Conservation (phyloP, 2,888 invertebrate species). For the Acleris sparsana region DNA sequence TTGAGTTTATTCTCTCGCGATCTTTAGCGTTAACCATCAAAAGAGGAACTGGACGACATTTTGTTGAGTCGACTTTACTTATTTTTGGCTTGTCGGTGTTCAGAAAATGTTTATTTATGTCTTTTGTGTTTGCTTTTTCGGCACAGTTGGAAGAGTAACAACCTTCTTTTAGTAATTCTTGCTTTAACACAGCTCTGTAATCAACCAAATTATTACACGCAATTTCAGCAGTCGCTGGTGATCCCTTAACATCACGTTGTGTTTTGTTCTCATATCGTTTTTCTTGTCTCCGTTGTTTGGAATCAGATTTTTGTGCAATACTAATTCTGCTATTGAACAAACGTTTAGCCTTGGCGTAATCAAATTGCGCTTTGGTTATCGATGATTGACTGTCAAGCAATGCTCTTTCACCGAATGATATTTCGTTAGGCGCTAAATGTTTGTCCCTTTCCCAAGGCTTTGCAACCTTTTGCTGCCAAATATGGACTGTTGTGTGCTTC, state of each 20-base stretch:
- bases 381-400: slow-evolving; percentile 10
- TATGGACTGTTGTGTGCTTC: neutral
- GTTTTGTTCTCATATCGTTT: neutral
- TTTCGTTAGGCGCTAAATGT: neutral
- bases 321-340: slow-evolving; percentile 4
- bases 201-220: neutral
- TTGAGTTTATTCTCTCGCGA: neutral
- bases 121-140: neutral
- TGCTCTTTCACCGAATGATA: slow-evolving; percentile 1
- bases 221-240: neutral
- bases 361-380: slow-evolving; percentile 7
- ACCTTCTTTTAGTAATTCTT: neutral
- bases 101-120: no score
- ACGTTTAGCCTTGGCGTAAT: neutral
- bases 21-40: neutral
- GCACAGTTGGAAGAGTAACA: neutral
- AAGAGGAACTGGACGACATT: no score
- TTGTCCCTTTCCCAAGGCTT: neutral
- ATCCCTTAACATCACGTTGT: neutral
- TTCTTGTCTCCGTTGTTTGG: neutral
- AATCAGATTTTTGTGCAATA: neutral
- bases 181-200: neutral
- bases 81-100: neutral
- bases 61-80: neutral
- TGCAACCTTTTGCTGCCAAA: neutral